These are phyloP conservation scores for Ips nitidus DNA, from an alignment of 1,140 invertebrate genomes.

Conservation along the genomic window DNA sequence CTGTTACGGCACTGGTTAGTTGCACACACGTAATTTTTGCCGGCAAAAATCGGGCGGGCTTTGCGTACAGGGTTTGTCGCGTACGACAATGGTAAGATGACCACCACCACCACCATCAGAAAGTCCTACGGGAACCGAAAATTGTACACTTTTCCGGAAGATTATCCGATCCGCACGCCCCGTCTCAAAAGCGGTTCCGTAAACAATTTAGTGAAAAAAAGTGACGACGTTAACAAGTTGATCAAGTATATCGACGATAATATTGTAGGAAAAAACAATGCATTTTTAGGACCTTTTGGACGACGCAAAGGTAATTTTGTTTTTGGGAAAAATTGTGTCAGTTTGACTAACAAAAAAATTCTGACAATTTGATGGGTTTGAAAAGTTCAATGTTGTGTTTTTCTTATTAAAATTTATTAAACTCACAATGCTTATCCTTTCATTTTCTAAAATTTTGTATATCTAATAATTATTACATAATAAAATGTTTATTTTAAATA, in stretches of 20 bases:
- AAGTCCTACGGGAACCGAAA: constrained; percentile 56
- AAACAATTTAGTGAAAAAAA: constrained; percentile 55
- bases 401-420: too few species aligned
- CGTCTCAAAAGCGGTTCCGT: constrained; percentile 48
- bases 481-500: too few species aligned
- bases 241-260: constrained; percentile 78
- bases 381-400: too few species aligned
- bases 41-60: background rate
- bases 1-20: background rate
- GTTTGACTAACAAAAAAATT: too few species aligned
- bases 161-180: constrained; percentile 49
- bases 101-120: constrained; percentile 47
- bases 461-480: too few species aligned
- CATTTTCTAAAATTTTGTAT: too few species aligned
- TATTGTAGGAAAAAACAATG: constrained; percentile 75
- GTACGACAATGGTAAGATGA: constrained; percentile 39
- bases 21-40: background rate
- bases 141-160: constrained; percentile 56
- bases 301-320: constrained; percentile 68
- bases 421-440: too few species aligned
- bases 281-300: constrained; percentile 80
- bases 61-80: background rate
- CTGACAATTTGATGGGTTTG: too few species aligned
- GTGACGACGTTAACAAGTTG: constrained; percentile 68
- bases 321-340: too few species aligned